phyloP scores from a whole-genome alignment of 2,113 vertebrate species.

The Alligator sinensis region DNA sequence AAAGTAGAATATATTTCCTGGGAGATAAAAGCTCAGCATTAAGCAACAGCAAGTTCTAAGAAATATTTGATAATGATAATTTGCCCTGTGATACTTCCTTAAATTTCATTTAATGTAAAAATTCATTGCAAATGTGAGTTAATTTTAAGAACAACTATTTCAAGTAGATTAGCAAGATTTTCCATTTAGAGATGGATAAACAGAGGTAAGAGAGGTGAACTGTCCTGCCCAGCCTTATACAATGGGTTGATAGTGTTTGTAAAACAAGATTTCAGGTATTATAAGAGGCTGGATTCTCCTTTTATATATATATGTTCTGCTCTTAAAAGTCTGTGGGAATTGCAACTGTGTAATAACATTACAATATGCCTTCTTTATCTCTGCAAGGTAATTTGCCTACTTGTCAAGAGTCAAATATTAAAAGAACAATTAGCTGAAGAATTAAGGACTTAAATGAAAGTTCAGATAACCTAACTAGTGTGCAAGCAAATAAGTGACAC shows the following conservation, averaged over 20 bases:
- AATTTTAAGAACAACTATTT: background rate
- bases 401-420: conserved; percentile 68
- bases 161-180: background rate
- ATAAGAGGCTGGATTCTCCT: conserved; percentile 35
- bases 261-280: conserved; percentile 70
- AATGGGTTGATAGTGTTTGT: background rate
- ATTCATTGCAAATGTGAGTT: background rate
- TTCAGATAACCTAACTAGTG: conserved; percentile 70
- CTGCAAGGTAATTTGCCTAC: conserved; percentile 73
- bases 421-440: conserved; percentile 61
- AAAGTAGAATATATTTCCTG: background rate
- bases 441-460: conserved; percentile 61
- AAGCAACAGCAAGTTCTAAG: background rate
- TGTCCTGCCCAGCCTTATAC: background rate
- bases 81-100: background rate
- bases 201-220: conserved; percentile 15
- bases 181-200: conserved; percentile 33
- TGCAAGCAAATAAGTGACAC: conserved; percentile 35
- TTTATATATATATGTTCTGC: conserved; percentile 40
- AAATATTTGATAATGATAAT: background rate
- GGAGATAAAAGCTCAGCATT: background rate
- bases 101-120: background rate
- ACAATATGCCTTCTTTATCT: conserved; percentile 64
- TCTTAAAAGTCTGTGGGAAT: conserved; percentile 70
- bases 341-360: conserved; percentile 67